Evolutionary conservation across 2,797 vertebrate species (phyloP).

Genomic region (Lemur catta): DNA sequence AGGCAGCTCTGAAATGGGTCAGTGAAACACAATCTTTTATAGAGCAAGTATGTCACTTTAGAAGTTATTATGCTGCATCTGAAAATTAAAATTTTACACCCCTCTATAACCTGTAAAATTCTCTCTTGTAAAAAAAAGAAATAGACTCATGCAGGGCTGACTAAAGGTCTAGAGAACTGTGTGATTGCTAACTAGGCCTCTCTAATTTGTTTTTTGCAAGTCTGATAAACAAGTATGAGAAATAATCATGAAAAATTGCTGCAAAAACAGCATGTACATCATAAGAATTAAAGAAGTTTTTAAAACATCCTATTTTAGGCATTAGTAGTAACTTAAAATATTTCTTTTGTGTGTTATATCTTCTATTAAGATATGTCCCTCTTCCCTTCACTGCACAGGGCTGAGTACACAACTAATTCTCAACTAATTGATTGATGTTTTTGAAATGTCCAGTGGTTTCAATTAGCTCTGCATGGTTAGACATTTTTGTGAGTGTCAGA

Average conservation of each 20-base stretch:
- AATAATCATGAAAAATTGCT: not conserved
- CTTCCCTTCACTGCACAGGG: not conserved
- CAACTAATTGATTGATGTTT: constrained; percentile 1
- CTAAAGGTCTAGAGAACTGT: not conserved
- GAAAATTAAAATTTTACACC: not conserved
- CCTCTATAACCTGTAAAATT: not conserved
- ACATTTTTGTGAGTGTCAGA: constrained; percentile 32
- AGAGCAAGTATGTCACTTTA: not conserved
- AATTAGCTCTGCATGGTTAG: constrained; percentile 3
- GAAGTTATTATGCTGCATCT: not conserved
- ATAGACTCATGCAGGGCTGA: not conserved
- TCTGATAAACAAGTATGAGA: not conserved
- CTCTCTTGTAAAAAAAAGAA: not conserved
- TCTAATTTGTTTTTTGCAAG: not conserved
- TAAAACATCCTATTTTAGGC: not conserved
- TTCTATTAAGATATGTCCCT: not conserved
- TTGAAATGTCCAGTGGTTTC: not conserved
- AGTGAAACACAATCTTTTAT: not conserved
- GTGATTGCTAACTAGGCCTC: not conserved
- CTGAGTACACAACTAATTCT: not conserved
- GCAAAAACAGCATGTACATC: not conserved
- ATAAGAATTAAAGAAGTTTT: not conserved
- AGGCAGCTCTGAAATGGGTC: not conserved
- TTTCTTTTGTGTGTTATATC: not conserved
- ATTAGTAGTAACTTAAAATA: not conserved